Percentiles rank a stretch among this genome's conserved stretches.
phyloP scores from a whole-genome alignment of 2,888 invertebrate species.

The Temnothorax unifasciatus region DNA sequence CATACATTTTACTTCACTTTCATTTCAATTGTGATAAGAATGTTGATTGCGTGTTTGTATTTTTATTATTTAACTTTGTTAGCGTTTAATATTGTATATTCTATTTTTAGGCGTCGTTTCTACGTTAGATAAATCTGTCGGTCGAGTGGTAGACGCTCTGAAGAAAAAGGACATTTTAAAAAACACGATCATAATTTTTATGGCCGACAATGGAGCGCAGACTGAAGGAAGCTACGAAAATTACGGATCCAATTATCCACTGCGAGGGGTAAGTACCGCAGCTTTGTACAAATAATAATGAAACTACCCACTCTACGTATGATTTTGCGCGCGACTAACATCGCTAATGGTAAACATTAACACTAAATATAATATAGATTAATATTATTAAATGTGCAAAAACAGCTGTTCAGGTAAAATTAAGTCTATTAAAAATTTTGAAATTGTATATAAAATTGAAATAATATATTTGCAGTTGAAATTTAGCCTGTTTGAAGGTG shows the following conservation, averaged over 20 bases:
- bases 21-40: neutral
- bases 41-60: neutral
- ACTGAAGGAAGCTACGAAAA: slow-evolving; percentile 86
- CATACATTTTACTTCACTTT: neutral
- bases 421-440: neutral
- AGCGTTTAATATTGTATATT: neutral
- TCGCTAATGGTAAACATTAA: neutral
- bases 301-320: neutral
- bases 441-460: neutral
- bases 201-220: slow-evolving; percentile 89
- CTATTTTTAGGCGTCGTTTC: slow-evolving; percentile 87
- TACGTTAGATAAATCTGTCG: slow-evolving; percentile 89
- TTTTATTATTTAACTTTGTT: neutral
- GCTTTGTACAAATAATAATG: neutral
- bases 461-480: slow-evolving; percentile 88
- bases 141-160: slow-evolving; percentile 87
- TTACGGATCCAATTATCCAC: slow-evolving; percentile 89
- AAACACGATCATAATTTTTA: slow-evolving; percentile 89
- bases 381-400: neutral
- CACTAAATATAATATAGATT: neutral
- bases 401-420: neutral
- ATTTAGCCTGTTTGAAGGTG: slow-evolving; percentile 95
- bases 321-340: neutral
- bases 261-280: slow-evolving; percentile 87
- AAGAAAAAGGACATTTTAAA: slow-evolving; percentile 86